Evolutionary conservation across 2,888 invertebrate genomes (phyloP).

Genomic region (Cetonia aurata): DNA sequence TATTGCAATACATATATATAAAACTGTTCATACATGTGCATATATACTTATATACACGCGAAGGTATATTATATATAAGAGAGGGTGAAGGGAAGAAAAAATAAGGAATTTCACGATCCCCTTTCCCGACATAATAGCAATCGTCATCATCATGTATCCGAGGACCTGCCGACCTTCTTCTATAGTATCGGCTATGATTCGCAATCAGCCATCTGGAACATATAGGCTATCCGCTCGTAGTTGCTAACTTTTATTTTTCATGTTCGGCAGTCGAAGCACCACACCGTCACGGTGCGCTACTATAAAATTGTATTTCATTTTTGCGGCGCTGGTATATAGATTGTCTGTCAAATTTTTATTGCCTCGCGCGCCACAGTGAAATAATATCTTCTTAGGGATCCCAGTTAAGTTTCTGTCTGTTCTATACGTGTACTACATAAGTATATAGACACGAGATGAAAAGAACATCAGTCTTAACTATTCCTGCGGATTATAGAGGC

Average conservation of each 20-base stretch:
- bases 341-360: conserved; percentile 61
- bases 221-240: conserved; percentile 55
- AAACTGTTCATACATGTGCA: too few species aligned
- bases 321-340: conserved; percentile 50
- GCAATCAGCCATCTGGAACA: conserved; percentile 56
- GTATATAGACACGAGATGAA: too few species aligned
- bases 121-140: conserved; percentile 56
- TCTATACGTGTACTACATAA: too few species aligned
- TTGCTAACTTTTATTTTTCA: conserved; percentile 56
- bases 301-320: conserved; percentile 59
- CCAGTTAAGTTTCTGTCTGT: conserved; percentile 8
- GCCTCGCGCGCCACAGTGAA: conserved; percentile 44
- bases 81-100: conserved; percentile 27
- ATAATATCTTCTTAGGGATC: conserved; percentile 31
- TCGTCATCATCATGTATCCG: conserved; percentile 59
- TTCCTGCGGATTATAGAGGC: too few species aligned
- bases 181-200: conserved; percentile 53
- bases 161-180: conserved; percentile 31
- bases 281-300: conserved; percentile 46
- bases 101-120: conserved; percentile 31
- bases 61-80: too few species aligned
- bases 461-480: too few species aligned
- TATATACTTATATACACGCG: too few species aligned
- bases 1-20: too few species aligned
- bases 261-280: neutral